Conservation (phyloP, 2,888 invertebrate genomes). For the Trichacis sp. region DNA sequence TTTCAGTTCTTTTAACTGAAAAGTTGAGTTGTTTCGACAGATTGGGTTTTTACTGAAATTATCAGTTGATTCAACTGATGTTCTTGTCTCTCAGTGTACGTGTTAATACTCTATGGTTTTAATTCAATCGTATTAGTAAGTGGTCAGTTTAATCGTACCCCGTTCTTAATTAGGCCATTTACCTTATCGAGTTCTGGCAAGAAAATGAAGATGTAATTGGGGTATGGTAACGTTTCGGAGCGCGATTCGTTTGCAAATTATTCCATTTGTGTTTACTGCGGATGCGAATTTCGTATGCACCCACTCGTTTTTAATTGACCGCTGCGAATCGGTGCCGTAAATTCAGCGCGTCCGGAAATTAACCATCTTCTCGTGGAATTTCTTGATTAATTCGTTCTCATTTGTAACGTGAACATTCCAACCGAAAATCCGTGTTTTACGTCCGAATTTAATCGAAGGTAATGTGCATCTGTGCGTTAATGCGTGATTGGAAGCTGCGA, state of each 20-base stretch:
- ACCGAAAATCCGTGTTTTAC: neutral
- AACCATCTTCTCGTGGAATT: slow-evolving; percentile 1
- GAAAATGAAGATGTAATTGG: neutral
- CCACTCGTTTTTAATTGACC: neutral
- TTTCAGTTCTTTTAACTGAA: too few relatives aligned
- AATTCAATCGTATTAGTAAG: too few relatives aligned
- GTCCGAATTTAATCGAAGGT: neutral
- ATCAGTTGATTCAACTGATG: too few relatives aligned
- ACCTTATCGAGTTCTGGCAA: neutral
- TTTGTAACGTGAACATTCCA: neutral
- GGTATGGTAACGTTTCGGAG: neutral
- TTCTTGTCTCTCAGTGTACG: too few relatives aligned
- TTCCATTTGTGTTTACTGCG: neutral
- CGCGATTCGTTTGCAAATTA: neutral
- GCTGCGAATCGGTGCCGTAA: neutral
- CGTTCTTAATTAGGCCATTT: too few relatives aligned
- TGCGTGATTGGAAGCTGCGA: neutral
- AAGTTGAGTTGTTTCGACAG: too few relatives aligned
- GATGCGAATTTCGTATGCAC: neutral
- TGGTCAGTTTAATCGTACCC: too few relatives aligned
- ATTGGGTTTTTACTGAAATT: too few relatives aligned
- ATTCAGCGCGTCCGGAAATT: neutral
- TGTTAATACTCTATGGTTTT: too few relatives aligned
- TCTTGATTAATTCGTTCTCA: neutral
- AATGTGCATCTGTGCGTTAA: neutral